Evolutionary conservation across 2,113 vertebrate species (phyloP).

Genomic region (Syngnathus floridae): DNA sequence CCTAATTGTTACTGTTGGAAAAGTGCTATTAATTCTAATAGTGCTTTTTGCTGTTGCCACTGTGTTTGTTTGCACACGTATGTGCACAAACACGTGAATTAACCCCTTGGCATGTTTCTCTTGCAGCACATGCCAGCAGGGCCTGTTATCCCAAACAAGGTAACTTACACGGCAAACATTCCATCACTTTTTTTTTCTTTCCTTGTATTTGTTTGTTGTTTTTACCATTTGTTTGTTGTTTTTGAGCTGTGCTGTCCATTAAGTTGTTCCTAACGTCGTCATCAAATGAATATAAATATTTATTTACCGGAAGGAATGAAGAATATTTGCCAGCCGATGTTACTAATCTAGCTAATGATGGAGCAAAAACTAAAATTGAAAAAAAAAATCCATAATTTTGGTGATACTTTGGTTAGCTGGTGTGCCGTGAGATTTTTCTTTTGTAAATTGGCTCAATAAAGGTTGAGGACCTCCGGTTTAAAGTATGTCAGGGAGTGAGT

Average conservation of each 20-base stretch:
- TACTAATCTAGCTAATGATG: no score
- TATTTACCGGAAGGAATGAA: no score
- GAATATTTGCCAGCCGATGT: no score
- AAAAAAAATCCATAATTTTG: not conserved
- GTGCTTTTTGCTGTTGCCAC: slow-evolving; percentile 40
- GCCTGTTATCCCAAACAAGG: slow-evolving; percentile 75
- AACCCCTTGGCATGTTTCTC: slow-evolving; percentile 69
- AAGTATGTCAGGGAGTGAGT: slow-evolving; percentile 13
- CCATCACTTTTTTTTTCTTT: slow-evolving; percentile 18
- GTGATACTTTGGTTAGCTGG: not conserved
- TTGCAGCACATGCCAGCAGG: slow-evolving; percentile 68
- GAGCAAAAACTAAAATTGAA: no score
- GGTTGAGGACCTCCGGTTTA: not conserved
- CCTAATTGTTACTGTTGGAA: slow-evolving; percentile 31
- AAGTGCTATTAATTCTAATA: slow-evolving; percentile 43
- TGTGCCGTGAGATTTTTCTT: not conserved
- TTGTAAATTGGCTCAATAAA: not conserved
- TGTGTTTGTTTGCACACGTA: slow-evolving; percentile 48
- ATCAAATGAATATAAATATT: not conserved
- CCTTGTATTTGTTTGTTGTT: slow-evolving; percentile 20
- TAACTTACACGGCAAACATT: slow-evolving; percentile 56
- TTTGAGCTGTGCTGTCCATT: slow-evolving; percentile 40
- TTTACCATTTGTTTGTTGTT: slow-evolving; percentile 23
- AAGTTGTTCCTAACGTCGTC: not conserved
- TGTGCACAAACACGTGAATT: slow-evolving; percentile 65